Evolutionary conservation across 2,888 invertebrate genomes (phyloP).

Genomic region (Pegoplata infirma): DNA sequence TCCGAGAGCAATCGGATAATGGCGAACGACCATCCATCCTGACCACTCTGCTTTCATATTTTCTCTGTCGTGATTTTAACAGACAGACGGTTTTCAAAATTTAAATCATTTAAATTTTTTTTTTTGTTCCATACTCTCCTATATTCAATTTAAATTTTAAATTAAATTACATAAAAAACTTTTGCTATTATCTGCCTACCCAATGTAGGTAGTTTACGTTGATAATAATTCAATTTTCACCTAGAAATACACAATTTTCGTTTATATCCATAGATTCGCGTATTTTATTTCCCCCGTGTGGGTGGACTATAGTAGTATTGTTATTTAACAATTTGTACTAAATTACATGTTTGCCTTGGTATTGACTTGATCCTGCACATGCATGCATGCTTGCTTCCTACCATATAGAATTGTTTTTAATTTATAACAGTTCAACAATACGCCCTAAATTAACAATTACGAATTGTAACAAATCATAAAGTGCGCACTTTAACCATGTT

Average conservation of each 20-base stretch:
- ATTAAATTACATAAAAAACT: no score
- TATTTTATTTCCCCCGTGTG: neutral
- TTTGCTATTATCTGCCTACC: no score
- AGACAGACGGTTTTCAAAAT: no score
- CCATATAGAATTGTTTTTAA: constrained; percentile 34
- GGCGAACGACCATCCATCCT: no score
- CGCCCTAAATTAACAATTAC: constrained; percentile 61
- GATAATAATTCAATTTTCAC: neutral
- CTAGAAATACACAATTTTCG: neutral
- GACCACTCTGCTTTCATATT: no score
- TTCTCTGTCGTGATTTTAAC: no score
- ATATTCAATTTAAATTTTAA: no score
- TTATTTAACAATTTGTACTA: neutral
- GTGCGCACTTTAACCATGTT: neutral
- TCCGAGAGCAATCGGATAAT: no score
- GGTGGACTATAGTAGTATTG: neutral
- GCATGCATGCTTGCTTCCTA: neutral
- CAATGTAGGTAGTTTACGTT: no score
- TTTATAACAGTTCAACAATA: constrained; percentile 55
- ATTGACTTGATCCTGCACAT: neutral
- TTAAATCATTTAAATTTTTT: no score
- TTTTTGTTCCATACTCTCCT: no score
- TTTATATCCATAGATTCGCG: neutral
- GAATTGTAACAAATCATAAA: constrained; percentile 53
- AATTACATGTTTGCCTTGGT: neutral